Conservation (phyloP, 2,113 vertebrate species). For the Phoenicopterus ruber region DNA sequence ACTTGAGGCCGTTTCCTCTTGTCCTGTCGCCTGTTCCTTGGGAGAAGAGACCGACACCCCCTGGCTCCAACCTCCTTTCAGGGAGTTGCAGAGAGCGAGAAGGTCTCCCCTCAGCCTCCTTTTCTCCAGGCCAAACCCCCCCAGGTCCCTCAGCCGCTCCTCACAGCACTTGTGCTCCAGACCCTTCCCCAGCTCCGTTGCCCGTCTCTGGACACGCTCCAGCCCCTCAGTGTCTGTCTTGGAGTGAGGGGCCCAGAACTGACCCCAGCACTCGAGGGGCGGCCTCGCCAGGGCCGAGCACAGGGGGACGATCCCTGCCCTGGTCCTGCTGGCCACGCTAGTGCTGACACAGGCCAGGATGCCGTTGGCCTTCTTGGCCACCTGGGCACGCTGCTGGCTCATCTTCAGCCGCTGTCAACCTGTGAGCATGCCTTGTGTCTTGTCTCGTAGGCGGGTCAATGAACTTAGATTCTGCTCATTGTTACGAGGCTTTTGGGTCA, state of each 20-base stretch:
- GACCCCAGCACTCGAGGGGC: accelerated
- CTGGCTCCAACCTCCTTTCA: not conserved
- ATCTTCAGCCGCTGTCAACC: accelerated
- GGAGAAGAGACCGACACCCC: not conserved
- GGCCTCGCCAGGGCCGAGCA: accelerated
- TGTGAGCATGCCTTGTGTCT: not conserved
- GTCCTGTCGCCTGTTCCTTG: too few relatives aligned
- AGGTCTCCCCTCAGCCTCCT: too few relatives aligned
- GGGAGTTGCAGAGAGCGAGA: accelerated
- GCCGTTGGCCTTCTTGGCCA: not conserved
- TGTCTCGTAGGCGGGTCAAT: not conserved
- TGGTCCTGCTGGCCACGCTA: not conserved
- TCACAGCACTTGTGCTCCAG: not conserved
- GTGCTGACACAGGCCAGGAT: not conserved
- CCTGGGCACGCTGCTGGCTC: not conserved
- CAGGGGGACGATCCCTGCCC: accelerated
- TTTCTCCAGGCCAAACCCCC: accelerated
- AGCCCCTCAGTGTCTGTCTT: not conserved
- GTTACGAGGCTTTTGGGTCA: not conserved
- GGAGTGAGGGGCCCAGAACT: not conserved
- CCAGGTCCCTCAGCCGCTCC: not conserved
- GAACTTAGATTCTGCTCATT: not conserved
- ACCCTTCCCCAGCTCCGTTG: accelerated
- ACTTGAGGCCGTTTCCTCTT: not conserved
- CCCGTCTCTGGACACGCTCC: not conserved